phyloP scores from a whole-genome alignment of 1,140 invertebrate genomes.

The Aradophagus sp. region DNA sequence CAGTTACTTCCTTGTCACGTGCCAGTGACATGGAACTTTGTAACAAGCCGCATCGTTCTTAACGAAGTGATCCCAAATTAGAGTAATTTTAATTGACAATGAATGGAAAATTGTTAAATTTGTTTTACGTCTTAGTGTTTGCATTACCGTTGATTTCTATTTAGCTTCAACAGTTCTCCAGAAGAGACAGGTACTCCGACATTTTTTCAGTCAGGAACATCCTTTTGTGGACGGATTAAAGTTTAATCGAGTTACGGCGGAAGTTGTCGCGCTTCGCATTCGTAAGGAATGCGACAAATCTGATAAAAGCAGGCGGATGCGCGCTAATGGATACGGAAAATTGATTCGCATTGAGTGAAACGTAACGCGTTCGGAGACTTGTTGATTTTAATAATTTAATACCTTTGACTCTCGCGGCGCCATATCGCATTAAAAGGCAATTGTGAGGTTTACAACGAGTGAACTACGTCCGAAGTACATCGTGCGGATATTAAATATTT shows the following conservation, averaged over 20 bases:
- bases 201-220: constrained; percentile 2
- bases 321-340: no score
- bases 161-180: not conserved
- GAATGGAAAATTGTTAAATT: no score
- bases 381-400: constrained; percentile 24
- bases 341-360: constrained; percentile 6
- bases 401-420: constrained; percentile 2
- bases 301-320: no score
- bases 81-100: not conserved
- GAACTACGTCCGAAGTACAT: not conserved
- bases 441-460: not conserved
- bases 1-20: constrained; percentile 58
- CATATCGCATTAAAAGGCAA: constrained; percentile 2
- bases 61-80: constrained; percentile 9
- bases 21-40: constrained; percentile 15
- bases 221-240: constrained; percentile 7
- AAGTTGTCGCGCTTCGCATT: no score
- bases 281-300: no score
- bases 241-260: no score
- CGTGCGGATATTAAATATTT: constrained; percentile 15
- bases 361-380: constrained; percentile 1
- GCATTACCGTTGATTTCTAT: constrained; percentile 9
- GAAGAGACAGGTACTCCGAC: not conserved
- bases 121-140: constrained; percentile 1
- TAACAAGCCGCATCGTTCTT: constrained; percentile 19